Conservation (phyloP, 2,113 vertebrate species). For the Chiloscyllium plagiosum region DNA sequence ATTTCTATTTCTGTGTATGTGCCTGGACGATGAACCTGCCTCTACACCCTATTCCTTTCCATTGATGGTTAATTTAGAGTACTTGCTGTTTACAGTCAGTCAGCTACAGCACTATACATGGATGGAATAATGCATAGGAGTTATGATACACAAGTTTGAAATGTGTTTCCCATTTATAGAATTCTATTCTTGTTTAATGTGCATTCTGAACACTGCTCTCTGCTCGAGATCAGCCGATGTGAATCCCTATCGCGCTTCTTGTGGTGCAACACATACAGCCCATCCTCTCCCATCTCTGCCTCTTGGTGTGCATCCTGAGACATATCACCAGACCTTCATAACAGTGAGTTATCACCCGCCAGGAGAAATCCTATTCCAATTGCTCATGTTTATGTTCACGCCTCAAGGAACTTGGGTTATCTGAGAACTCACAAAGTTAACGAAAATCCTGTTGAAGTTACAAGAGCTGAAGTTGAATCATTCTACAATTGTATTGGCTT, state of each 20-base stretch:
- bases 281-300: not conserved
- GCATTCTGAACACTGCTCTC: not conserved
- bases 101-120: not conserved
- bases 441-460: not conserved
- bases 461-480: not conserved
- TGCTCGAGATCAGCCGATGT: not conserved
- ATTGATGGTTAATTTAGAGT: too few relatives aligned
- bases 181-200: not conserved
- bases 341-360: not conserved
- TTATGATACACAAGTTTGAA: not conserved
- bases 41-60: not conserved
- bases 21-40: not conserved
- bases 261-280: not conserved
- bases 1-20: not conserved
- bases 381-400: not conserved
- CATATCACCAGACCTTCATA: not conserved
- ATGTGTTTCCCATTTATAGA: not conserved
- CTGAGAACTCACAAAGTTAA: too few relatives aligned
- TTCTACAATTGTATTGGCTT: not conserved
- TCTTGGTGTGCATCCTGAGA: not conserved
- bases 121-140: not conserved
- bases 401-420: not conserved
- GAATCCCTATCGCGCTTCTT: not conserved
- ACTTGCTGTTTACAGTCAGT: not conserved
- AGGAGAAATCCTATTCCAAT: not conserved